Evolutionary conservation across 2,888 invertebrate species (phyloP).

Genomic region (Meiosimyza platycephala): DNA sequence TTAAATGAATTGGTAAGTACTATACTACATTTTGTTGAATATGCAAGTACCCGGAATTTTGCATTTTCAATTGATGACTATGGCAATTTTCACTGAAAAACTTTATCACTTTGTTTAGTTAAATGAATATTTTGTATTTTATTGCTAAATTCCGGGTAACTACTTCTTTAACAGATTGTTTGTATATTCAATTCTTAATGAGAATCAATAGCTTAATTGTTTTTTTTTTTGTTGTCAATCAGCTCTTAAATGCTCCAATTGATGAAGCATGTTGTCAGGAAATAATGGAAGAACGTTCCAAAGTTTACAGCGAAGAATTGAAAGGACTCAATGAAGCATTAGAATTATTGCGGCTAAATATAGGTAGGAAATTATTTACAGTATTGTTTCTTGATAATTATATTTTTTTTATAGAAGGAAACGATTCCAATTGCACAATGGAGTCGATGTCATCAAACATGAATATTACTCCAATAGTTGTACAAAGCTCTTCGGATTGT

Average conservation of each 20-base stretch:
- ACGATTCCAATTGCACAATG: constrained; percentile 42
- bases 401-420: constrained; percentile 52
- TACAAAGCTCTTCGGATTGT: constrained; percentile 45
- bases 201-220: neutral
- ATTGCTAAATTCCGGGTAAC: no score
- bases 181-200: no score
- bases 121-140: no score
- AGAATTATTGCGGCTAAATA: constrained; percentile 57
- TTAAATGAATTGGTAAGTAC: constrained; percentile 53
- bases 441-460: constrained; percentile 61
- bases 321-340: constrained; percentile 59
- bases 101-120: no score
- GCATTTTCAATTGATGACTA: no score
- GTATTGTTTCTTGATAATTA: neutral
- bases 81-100: no score
- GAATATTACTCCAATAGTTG: constrained; percentile 62
- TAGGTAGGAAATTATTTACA: constrained; percentile 53
- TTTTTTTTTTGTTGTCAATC: constrained; percentile 10
- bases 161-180: no score
- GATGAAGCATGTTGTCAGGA: constrained; percentile 64
- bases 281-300: constrained; percentile 58
- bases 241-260: constrained; percentile 57
- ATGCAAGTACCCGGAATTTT: neutral
- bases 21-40: neutral
- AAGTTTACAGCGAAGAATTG: constrained; percentile 59